Evolutionary conservation across 1,140 invertebrate species (phyloP).

Genomic region (Calosoma granatense): DNA sequence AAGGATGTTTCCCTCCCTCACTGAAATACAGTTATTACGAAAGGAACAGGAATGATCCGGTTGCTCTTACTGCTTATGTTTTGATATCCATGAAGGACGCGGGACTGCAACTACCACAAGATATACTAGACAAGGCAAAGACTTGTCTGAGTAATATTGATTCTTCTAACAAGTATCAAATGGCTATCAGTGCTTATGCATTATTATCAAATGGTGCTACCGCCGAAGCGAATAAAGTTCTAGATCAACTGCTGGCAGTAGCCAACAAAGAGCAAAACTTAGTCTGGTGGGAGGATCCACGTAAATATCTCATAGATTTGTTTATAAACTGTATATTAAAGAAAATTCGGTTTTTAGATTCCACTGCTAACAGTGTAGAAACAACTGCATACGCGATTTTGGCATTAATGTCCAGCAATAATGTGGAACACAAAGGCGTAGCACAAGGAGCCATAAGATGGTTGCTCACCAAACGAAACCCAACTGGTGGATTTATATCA

Average conservation of each 20-base stretch:
- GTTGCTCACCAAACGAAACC: constrained; percentile 55
- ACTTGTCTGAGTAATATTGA: constrained; percentile 38
- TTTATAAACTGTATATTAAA: no score
- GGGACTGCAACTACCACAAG: constrained; percentile 33
- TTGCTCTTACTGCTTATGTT: constrained; percentile 51
- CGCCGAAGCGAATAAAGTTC: constrained; percentile 20
- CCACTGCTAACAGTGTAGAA: constrained; percentile 39
- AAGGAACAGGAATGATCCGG: constrained; percentile 33
- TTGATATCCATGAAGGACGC: constrained; percentile 50
- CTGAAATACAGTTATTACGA: not conserved
- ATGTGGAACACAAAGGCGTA: constrained; percentile 44
- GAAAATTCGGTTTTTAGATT: no score
- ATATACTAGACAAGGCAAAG: constrained; percentile 39
- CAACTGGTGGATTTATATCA: constrained; percentile 57
- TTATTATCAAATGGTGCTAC: constrained; percentile 42
- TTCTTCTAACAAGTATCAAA: constrained; percentile 38
- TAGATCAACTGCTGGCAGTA: constrained; percentile 21
- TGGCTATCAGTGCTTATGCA: constrained; percentile 47
- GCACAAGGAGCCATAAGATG: constrained; percentile 47
- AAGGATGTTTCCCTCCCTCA: constrained; percentile 70
- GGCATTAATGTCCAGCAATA: constrained; percentile 43
- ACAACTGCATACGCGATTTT: constrained; percentile 58
- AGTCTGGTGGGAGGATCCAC: constrained; percentile 28
- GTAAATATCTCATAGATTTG: no score
- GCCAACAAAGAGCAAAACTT: constrained; percentile 22